phyloP scores from a whole-genome alignment of 2,797 vertebrate species.

The Sciurus vulgaris region DNA sequence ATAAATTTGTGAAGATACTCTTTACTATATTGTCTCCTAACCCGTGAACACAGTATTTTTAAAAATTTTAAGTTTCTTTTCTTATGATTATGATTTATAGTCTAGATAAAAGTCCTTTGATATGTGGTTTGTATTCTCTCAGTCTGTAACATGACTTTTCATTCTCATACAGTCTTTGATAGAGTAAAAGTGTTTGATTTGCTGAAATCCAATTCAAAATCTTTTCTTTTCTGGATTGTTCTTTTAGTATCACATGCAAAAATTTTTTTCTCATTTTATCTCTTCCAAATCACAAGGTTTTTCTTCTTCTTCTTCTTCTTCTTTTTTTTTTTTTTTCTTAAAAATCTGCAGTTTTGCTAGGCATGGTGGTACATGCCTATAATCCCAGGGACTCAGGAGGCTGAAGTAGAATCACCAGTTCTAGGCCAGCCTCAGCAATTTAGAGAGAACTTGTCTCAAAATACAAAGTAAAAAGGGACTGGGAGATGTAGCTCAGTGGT shows the following conservation, averaged over 20 bases:
- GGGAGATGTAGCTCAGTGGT: too few relatives aligned
- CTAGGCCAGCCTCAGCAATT: too few relatives aligned
- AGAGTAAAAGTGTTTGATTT: conserved; percentile 18
- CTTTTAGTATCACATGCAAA: not conserved
- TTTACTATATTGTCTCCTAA: not conserved
- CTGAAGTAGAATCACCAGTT: too few relatives aligned
- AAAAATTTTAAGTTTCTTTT: not conserved
- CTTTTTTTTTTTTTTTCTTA: not conserved
- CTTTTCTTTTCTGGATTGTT: not conserved
- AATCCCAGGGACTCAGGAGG: too few relatives aligned
- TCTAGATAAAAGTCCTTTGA: not conserved
- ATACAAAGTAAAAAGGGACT: too few relatives aligned
- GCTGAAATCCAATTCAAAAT: not conserved
- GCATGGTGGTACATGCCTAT: too few relatives aligned
- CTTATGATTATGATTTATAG: not conserved
- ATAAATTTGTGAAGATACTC: not conserved
- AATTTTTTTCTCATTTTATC: not conserved
- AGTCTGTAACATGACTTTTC: not conserved
- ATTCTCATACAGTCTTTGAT: conserved; percentile 11
- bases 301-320: not conserved
- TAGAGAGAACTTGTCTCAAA: too few relatives aligned
- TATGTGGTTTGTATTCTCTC: not conserved
- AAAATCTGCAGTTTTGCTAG: not conserved
- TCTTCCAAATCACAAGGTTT: not conserved
- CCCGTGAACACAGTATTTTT: not conserved